Evolutionary conservation across 2,888 invertebrate genomes (phyloP).

Genomic region (Boloria selene): DNA sequence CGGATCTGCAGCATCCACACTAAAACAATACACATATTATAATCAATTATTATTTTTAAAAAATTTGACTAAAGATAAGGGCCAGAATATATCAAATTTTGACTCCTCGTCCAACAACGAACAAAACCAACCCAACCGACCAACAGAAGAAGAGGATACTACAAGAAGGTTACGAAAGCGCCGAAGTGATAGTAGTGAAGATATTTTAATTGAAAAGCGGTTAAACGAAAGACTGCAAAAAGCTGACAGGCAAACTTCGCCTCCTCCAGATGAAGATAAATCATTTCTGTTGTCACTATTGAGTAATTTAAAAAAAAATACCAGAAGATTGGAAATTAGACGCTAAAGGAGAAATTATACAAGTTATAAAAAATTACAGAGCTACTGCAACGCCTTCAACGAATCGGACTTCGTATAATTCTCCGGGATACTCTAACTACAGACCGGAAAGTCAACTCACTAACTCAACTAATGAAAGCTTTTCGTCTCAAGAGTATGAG

Average conservation of each 20-base stretch:
- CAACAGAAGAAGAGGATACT: too few relatives aligned
- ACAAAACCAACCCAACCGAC: too few relatives aligned
- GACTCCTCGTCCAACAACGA: background rate
- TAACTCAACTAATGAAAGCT: slow-evolving; percentile 12
- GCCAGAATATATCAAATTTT: slow-evolving; percentile 6
- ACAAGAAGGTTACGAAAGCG: slow-evolving; percentile 9
- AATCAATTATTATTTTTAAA: slow-evolving; percentile 18
- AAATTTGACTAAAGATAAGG: slow-evolving; percentile 5
- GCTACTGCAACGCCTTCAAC: slow-evolving; percentile 9
- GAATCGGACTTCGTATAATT: slow-evolving; percentile 6
- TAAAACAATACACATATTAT: slow-evolving; percentile 18
- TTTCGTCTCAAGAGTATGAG: slow-evolving; percentile 11
- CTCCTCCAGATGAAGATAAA: slow-evolving; percentile 14
- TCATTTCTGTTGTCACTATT: slow-evolving; percentile 17
- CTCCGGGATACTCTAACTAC: slow-evolving; percentile 4
- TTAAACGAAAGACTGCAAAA: slow-evolving; percentile 16
- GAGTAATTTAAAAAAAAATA: slow-evolving; percentile 11
- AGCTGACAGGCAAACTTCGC: slow-evolving; percentile 10
- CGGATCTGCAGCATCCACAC: slow-evolving; percentile 15
- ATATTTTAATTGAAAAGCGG: slow-evolving; percentile 13
- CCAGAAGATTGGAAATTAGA: slow-evolving; percentile 16
- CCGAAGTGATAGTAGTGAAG: slow-evolving; percentile 12
- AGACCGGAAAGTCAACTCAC: slow-evolving; percentile 11
- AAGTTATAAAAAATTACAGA: slow-evolving; percentile 11
- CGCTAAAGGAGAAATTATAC: slow-evolving; percentile 13